Evolutionary conservation across 2,797 vertebrate species (phyloP).

Genomic region (Peromyscus eremicus): DNA sequence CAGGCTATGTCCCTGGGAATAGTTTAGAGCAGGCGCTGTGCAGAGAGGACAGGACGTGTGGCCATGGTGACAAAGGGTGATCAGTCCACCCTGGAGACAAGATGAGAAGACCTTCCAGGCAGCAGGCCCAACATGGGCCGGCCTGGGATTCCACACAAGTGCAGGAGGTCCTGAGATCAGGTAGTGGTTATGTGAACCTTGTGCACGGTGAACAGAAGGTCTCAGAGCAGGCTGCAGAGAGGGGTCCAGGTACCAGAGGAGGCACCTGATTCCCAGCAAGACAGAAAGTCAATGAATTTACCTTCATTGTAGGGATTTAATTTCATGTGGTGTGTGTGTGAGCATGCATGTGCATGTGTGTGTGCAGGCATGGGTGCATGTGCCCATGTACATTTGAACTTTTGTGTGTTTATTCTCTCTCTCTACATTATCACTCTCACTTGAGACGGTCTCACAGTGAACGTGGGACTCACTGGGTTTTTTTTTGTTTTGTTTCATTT

Average conservation of each 20-base stretch:
- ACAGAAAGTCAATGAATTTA: background rate
- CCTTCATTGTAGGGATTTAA: background rate
- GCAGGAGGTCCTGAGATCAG: background rate
- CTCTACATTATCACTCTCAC: background rate
- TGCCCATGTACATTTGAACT: background rate
- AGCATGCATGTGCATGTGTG: background rate
- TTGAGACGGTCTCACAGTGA: background rate
- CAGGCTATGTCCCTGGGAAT: background rate
- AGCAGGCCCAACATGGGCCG: accelerated
- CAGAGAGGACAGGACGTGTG: background rate
- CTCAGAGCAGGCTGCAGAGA: background rate
- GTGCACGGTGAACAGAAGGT: background rate
- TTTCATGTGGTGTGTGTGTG: too few species aligned
- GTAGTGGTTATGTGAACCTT: background rate
- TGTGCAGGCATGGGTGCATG: background rate
- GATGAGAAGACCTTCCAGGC: background rate
- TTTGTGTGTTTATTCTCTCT: background rate
- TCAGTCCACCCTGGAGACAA: background rate
- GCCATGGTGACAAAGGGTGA: background rate
- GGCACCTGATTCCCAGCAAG: background rate
- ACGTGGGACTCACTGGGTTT: background rate
- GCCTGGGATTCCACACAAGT: accelerated
- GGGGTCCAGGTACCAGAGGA: accelerated
- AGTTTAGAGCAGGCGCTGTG: background rate
- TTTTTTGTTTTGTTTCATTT: background rate